Base-by-base conservation (phyloP, 2,888 invertebrate genomes). In the Sipha maydis region DNA sequence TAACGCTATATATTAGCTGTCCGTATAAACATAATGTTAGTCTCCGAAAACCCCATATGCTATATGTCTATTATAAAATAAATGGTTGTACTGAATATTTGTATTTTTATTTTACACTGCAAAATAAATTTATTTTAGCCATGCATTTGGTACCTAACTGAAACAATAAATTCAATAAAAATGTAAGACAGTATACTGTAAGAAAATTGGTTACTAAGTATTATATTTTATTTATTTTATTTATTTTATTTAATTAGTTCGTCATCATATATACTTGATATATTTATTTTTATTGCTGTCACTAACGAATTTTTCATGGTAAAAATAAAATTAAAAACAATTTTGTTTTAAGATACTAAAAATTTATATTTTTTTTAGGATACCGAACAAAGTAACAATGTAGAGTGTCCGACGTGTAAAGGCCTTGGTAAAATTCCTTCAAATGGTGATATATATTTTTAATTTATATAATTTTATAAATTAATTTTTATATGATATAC, bases 331-430 rank as follows among this genome's bases (percentile, higher is more conserved):
- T 61, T 61, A 5, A 21, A 61, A 61, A 61, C 4, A 61, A 61
- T 61, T 19, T 61, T 61, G 5, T 61, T 25, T 25, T 7, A 2
- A 61, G 3, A 21, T 25, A 25, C 61, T 61, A 21, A 21, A 21
- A 61, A 61, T 21, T 2, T 61, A 61, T 61, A 61, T 61, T 61
- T 61, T 21, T 73, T 73, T 8, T 56, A 83, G 83, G 56, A 34
- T 83, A 41, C 17, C n/a, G 56, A 56, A 56, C 54, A 83, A 19
- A 73, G 8, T 56, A 34, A 17, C 31, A n/a, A 67, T 21, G 48
- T 85, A 8, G 41, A 48, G 41, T 85, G 85, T n/a, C 78, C 85
- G 31, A 85, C 78, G 25, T 85, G 85, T 31, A 85, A n/a, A 76
- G 85, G 85, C 17, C 67, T 77, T 34, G 85, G 85, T 67, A 76